phyloP scores from a whole-genome alignment of 2,797 vertebrate genomes.

The Epinephelus awoara region DNA sequence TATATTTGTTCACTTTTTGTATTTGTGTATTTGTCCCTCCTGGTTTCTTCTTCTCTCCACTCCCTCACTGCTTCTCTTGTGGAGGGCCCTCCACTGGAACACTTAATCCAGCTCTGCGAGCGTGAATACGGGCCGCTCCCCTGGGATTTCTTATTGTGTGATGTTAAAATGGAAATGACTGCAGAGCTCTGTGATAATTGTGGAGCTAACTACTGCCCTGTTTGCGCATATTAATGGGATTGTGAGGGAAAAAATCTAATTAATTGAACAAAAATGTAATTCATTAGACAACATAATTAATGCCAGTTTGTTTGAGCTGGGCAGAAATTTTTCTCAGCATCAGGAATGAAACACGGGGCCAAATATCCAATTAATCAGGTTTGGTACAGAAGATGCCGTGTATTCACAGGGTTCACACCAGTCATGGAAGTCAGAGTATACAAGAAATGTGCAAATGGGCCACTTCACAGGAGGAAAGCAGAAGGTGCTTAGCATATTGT shows the following conservation, averaged over 20 bases:
- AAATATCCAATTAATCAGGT: slow-evolving; percentile 69
- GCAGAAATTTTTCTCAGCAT: slow-evolving; percentile 65
- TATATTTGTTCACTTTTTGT: slow-evolving; percentile 31
- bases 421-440: slow-evolving; percentile 26
- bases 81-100: slow-evolving; percentile 70
- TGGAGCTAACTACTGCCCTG: slow-evolving; percentile 74
- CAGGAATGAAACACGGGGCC: slow-evolving; percentile 48
- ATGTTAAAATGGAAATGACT: slow-evolving; percentile 79
- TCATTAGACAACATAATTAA: slow-evolving; percentile 81
- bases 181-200: slow-evolving; percentile 76
- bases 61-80: slow-evolving; percentile 45
- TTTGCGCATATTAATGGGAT: slow-evolving; percentile 72
- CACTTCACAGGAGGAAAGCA: slow-evolving; percentile 40
- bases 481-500: slow-evolving; percentile 54
- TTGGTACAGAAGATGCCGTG: slow-evolving; percentile 45
- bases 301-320: slow-evolving; percentile 69
- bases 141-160: slow-evolving; percentile 74
- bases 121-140: slow-evolving; percentile 59
- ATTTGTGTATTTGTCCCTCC: slow-evolving; percentile 40
- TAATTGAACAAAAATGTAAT: slow-evolving; percentile 80
- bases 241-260: slow-evolving; percentile 63
- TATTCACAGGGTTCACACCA: slow-evolving; percentile 32
- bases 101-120: slow-evolving; percentile 70
- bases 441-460: slow-evolving; percentile 45
- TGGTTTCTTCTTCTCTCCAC: slow-evolving; percentile 9